Evolutionary conservation across 2,113 vertebrate genomes (phyloP), one percentile per base, ranked within the genome.

Genomic region (Sialia sialis): DNA sequence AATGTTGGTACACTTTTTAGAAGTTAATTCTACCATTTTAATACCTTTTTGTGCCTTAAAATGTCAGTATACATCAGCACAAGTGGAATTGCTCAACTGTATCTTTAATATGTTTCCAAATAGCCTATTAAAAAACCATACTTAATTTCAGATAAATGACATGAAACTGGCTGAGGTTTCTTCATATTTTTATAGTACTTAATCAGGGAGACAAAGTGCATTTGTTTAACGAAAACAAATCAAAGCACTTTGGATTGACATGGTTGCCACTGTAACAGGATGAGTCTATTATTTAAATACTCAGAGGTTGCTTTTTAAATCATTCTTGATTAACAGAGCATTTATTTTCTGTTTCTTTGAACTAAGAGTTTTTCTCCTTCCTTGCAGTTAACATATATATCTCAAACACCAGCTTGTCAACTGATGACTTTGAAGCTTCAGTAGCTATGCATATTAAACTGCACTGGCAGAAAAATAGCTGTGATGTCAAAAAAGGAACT

Each of bases 331-430:
- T 95, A 94, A 20, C 8, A 82, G n/a, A 69, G 41, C 14, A 55
- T 87, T 49, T 91, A 36, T 80, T 90, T 90, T 89, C 76, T 92
- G 36, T 32, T 95, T 51, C 13, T 92, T 87, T 93, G 90, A 95
- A 89, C 25, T 93, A 77, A 69, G 22, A 54, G 13, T 49, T 94
- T 93, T 95, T 91, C 51, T 36, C 2, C 44, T 13, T 78, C 34
- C 16, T 82, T 84, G 41, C n/a, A 89, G 25, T 90, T 79, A 51
- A 90, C 36, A 74, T 66, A 17, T 14, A 38, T 75, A 60, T 74
- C 67, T 84, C 78, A 88, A 36, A 90, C 68, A 91, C 68, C 64
- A 96, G 39, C 79, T 94, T 93, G 51, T 77, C 56, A 96, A 2
- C 62, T 89, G 43, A 39, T 92, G 92, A 79, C 30, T 74, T 62